phyloP scores from a whole-genome alignment of 1,140 invertebrate genomes.

The Diplogasteroides magnus region DNA sequence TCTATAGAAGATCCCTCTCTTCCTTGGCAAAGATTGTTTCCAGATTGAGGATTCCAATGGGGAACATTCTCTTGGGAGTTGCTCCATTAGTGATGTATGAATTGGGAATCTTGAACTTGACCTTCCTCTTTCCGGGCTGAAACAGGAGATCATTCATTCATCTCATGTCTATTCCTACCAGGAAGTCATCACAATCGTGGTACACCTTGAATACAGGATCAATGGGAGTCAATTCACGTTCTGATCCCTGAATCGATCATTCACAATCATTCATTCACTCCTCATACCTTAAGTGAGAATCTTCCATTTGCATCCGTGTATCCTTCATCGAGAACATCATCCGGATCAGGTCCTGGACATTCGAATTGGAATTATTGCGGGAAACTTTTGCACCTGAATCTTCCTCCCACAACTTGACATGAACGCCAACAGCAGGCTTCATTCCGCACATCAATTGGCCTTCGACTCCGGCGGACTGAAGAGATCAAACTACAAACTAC shows the following conservation, averaged over 20 bases:
- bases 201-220: conserved; percentile 37
- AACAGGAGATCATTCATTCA: conserved; percentile 5
- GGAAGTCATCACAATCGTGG: conserved; percentile 31
- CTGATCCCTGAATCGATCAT: conserved; percentile 16
- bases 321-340: conserved; percentile 33
- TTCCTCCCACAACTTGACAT: conserved; percentile 32
- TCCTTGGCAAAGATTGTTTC: conserved; percentile 27
- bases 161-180: conserved; percentile 5
- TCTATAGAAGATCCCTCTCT: conserved; percentile 13
- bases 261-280: too few species aligned
- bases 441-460: conserved; percentile 24
- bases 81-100: conserved; percentile 27
- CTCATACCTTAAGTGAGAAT: conserved; percentile 22
- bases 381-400: conserved; percentile 18
- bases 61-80: conserved; percentile 20
- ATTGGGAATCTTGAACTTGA: conserved; percentile 31
- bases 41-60: conserved; percentile 27
- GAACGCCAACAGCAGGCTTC: conserved; percentile 21
- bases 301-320: conserved; percentile 33
- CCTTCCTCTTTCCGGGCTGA: conserved; percentile 30
- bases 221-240: conserved; percentile 28
- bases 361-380: background rate
- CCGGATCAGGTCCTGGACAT: conserved; percentile 31
- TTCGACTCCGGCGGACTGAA: conserved; percentile 22
- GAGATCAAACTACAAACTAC: background rate